These are phyloP conservation scores for Amiota mariae DNA, from an alignment of 2,888 invertebrate species.

Conservation along the genomic window DNA sequence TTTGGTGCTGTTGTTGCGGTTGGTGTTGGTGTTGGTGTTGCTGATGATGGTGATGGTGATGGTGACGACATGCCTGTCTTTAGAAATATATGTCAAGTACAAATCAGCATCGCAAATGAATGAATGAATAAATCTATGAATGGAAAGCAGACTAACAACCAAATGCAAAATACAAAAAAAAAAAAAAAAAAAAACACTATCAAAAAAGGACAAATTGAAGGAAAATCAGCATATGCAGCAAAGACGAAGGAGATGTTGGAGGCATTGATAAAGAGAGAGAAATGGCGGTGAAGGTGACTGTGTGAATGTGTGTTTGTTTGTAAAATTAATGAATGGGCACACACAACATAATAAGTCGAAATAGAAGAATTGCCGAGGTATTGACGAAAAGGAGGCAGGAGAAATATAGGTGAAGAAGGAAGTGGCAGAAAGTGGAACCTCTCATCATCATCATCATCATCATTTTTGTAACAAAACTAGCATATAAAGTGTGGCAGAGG, in stretches of 20 bases:
- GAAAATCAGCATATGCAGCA: slow-evolving; percentile 3
- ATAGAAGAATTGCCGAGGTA: no score
- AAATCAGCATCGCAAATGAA: slow-evolving; percentile 16
- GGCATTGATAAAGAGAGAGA: background rate
- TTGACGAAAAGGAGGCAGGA: no score
- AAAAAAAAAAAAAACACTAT: background rate
- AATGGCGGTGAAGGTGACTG: slow-evolving; percentile 11
- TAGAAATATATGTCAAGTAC: slow-evolving; percentile 19
- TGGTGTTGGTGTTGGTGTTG: background rate
- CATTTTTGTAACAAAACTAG: background rate
- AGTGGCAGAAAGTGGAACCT: no score
- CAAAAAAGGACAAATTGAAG: background rate
- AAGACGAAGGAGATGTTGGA: background rate
- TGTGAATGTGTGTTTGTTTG: background rate
- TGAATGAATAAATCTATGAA: background rate
- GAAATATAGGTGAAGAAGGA: no score
- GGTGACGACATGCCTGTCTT: background rate
- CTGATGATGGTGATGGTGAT: background rate
- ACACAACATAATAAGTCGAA: background rate
- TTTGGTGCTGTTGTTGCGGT: no score
- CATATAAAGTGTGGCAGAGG: background rate
- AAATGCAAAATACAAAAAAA: background rate
- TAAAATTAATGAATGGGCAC: slow-evolving; percentile 18
- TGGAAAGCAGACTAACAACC: slow-evolving; percentile 11
- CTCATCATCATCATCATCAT: no score